Percentiles rank a stretch among this genome's conserved stretches.
phyloP scores from a whole-genome alignment of 2,888 invertebrate genomes.

The Andrena chrysosceles region DNA sequence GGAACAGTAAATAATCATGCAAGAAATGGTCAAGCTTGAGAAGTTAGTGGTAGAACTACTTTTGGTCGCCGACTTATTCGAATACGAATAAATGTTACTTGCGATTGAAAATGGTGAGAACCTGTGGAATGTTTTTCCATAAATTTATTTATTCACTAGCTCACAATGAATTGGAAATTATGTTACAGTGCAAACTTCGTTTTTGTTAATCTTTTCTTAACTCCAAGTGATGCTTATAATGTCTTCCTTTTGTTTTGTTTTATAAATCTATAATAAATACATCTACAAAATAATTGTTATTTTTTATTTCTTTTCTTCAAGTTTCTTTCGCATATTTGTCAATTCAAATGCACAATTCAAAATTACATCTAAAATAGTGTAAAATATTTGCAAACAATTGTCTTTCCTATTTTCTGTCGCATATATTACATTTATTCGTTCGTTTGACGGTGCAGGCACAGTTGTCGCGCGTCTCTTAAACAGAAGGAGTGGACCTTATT shows the following conservation, averaged over 20 bases:
- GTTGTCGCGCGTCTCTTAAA: constrained; percentile 22
- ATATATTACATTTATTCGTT: constrained; percentile 3
- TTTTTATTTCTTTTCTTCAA: neutral
- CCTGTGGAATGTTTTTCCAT: neutral
- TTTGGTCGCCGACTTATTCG: constrained; percentile 14
- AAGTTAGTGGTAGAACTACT: constrained; percentile 43
- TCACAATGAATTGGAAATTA: neutral
- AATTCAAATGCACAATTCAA: neutral
- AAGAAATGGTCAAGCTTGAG: constrained; percentile 59
- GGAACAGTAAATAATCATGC: constrained; percentile 50
- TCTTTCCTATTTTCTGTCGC: constrained; percentile 11
- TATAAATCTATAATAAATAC: too few relatives aligned
- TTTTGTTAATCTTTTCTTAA: too few relatives aligned
- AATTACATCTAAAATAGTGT: neutral
- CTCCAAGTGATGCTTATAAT: too few relatives aligned
- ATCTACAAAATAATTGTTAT: too few relatives aligned
- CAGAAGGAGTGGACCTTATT: constrained; percentile 69
- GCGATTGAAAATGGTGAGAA: constrained; percentile 3
- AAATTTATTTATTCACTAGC: neutral
- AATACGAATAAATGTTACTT: constrained; percentile 20
- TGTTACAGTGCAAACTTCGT: too few relatives aligned
- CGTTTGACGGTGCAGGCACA: constrained; percentile 3
- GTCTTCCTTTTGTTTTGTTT: too few relatives aligned
- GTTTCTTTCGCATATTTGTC: neutral
- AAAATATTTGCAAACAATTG: neutral